Evolutionary conservation across 2,797 vertebrate genomes (phyloP), one percentile per base, ranked within the genome.

Genomic region (Pangasius larnaudii): DNA sequence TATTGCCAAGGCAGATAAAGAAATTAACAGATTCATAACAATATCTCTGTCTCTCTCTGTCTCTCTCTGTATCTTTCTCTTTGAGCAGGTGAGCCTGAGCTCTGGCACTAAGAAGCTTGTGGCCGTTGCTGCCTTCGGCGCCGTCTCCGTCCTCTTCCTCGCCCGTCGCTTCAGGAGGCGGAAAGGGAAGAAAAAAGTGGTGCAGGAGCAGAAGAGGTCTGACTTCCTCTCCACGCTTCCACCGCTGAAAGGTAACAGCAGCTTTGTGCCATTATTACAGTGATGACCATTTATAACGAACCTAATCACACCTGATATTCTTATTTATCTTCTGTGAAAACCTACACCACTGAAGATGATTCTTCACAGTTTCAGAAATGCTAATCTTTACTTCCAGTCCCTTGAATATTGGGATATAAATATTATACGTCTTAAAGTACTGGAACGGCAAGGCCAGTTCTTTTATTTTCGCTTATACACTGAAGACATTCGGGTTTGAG

Each of bases 161-260:
- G 98, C 98, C 1, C 97, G 94, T 87, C 98, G 96, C 92, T 98
- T 99, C 93, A 97, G 96, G 95, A 97, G 98, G 93, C 97, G 96
- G 92, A 98, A 97, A 92, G 97, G 97, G 65, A 89, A 94, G 90
- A 97, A 95, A 89, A 97, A 95, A 93, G 85, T 85, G 0, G 95
- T 95, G 79, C 97, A 97, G 97, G 97, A 98, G 82, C 95, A 96
- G 84, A 94, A 93, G 72, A 95, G 94, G 69, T 94, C 98, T 0
- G 95, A 97, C 86, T 95, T 97, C 58, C 91, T 95, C 85, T 93
- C 95, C 86, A 92, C 93, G 13, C 92, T 92, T 33, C 91, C 93
- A 0, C 96, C 94, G 78, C 96, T 96, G 36, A 98, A 96, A 93
- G 97, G 98, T 98, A 91, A 90, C 85, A 58, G 5, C 30, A 19